Evolutionary conservation across 2,888 invertebrate genomes (phyloP), one percentile per base, ranked within the genome.

Genomic region (Latrodectus elegans): DNA sequence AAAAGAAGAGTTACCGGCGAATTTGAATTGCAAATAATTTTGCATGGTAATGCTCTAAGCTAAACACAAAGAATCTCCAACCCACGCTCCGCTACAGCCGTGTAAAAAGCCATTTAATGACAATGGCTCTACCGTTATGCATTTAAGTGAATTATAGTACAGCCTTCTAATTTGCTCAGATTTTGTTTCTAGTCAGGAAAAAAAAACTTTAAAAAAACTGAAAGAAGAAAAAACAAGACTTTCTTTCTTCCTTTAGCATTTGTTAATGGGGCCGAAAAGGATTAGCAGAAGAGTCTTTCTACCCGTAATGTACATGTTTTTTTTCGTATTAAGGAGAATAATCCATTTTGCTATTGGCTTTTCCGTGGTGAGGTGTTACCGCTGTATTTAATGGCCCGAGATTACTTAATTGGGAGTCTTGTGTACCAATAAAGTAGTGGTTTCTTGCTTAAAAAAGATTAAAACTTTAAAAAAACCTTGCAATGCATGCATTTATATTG

Each of bases 101-200:
- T 83, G 83, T 83, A 86, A 80, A 71, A 80, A 80, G 80, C 80
- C 85, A 86, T 86, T 86, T 86, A 80, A 86, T 86, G 80, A 86
- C 85, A 80, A 86, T 86, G 75, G 80, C 75, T 60, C 75, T 38
- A 72, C 85, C 75, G 75, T 86, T 86, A 86, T 80, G 75, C 75
- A 80, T 79, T 86, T 86, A 80, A 75, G 79, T 80, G 75, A 70
- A 86, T 86, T 86, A 86, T 79, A 75, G 80, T 70, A 71, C 67
- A 75, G 80, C 80, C 80, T 86, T 86, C 85, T 81, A 86, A 86
- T 86, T 86, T 86, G 85, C 76, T 76, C 85, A 86, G 80, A 75
- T 76, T 86, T 86, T 86, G 80, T 86, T 86, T 80, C 76, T 17
- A 17, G 9, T 52, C 55, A 67, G 71, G 71, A 83, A 82, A 82